Evolutionary conservation across 2,888 invertebrate species (phyloP).

Genomic region (Julus scanicus): DNA sequence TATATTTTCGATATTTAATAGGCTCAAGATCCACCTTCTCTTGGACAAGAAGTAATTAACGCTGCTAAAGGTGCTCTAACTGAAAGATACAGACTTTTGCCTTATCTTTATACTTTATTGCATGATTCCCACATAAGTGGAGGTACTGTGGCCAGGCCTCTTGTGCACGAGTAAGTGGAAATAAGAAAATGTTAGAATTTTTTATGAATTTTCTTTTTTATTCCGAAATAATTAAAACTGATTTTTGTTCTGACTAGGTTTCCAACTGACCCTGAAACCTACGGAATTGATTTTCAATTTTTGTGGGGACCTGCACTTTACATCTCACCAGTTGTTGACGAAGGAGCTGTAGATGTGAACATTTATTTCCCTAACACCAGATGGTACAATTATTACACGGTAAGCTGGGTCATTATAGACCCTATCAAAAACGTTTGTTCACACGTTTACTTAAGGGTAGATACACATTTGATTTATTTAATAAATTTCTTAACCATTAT

Average conservation of each 20-base stretch:
- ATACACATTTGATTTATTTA: too few species aligned
- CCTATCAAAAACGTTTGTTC: too few species aligned
- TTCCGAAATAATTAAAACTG: background rate
- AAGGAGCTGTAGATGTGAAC: conserved; percentile 62
- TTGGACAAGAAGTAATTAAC: conserved; percentile 54
- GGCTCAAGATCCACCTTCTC: conserved; percentile 57
- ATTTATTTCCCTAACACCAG: conserved; percentile 62
- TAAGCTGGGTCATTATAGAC: conserved; percentile 54
- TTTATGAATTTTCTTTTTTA: background rate
- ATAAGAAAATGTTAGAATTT: too few species aligned
- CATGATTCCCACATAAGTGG: conserved; percentile 64
- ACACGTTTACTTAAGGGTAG: too few species aligned
- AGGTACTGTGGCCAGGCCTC: conserved; percentile 64
- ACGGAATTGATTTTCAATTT: conserved; percentile 62
- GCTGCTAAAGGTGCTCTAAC: conserved; percentile 53
- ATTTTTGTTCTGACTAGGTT: conserved; percentile 62
- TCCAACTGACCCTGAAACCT: conserved; percentile 61
- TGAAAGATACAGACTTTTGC: conserved; percentile 67
- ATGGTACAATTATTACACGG: conserved; percentile 64
- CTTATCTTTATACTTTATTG: conserved; percentile 68
- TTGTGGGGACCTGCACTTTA: conserved; percentile 67
- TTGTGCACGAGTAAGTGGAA: conserved; percentile 64
- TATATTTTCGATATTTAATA: background rate
- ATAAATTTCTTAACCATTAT: too few species aligned
- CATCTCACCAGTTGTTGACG: conserved; percentile 62